Evolutionary conservation across 1,140 invertebrate genomes (phyloP), one percentile per base, ranked within the genome.

Genomic region (Lordiphosa stackelbergi): DNA sequence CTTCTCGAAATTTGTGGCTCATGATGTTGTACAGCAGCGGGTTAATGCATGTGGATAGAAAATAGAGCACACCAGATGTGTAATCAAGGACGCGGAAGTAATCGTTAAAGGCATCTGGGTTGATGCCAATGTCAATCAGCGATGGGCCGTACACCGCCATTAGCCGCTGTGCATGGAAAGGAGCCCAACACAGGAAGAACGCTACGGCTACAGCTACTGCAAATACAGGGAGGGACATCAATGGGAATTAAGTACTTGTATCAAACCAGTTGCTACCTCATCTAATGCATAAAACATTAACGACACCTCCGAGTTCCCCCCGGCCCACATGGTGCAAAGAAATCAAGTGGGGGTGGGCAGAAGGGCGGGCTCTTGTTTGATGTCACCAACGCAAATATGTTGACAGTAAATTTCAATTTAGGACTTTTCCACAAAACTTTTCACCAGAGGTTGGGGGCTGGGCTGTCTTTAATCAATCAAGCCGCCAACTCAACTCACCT

Each of bases 101-200:
- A 47, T 81, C 77, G 58, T 83, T 90, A 71, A 93, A 93, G 19
- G 91, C 88, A 12, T 85, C 84, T 85, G 85, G 16, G 62, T 55
- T 89, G 79, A 57, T 89, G 85, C 75, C 48, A 52, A 61, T 68
- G 65, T 71, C 87, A 57, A 85, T 81, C 43, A 85, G 54, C 40
- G 74, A 66, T 66, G 58, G 53, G 22, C 90, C 91, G 60, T 95
- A 94, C 2, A 94, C 91, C 0, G 93, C 93, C 12, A 94, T 89
- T 3, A 96, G 88, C 2, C 95, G 89, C 78, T 98, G 97, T 0
- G 94, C 93, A 81, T 98, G 96, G 87, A 97, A 98, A 5, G 97
- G 96, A 1, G 95, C 95, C 95, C 96, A 98, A 88, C 96, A 98
- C 10, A 97, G 90, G 88, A 98, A 97, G 88, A 98, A 98, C 3